Base-by-base conservation (phyloP, 92 coral and sea anemone species). In the Palythoa grandiflora region DNA sequence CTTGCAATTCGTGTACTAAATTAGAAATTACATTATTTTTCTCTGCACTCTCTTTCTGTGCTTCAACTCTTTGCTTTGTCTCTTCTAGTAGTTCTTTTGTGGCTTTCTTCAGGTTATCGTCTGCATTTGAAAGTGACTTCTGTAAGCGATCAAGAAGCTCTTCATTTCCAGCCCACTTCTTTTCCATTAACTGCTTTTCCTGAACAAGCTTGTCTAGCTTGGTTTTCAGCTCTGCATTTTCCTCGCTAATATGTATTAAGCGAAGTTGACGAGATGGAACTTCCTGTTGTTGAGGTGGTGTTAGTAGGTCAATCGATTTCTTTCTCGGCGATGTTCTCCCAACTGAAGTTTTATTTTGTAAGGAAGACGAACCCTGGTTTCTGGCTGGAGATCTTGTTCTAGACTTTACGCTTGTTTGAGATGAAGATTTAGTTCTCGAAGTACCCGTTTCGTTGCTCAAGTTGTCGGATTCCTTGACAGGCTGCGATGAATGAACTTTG, bases 151-250 rank as follows among this genome's bases (percentile, higher is more conserved):
- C 50, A 5, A 85, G 76, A 48, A 87, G 87, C 28, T 75, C 88
- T 60, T 93, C 94, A 1, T 76, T 90, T 28, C 89, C 86, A 73
- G 85, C 89, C 60, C 73, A 73, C 20, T 90, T 91, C 60, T 93
- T 88, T 59, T 93, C 98, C 83, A 90, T 65, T 5, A 90, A 65
- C 38, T 74, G 80, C 73, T 90, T 93, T 19, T 95, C 94, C 65
- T 93, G 93, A 19, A 88, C 39, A 36, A 92, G 50, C 63, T 87
- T 89, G 37, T 90, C 94, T 7, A 93, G 84, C 73, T 83, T 89
- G 3, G 92, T 92, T 75, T 89, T 91, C 0, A 95, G 83, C 54
- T 95, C 98, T 2, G 98, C 92, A 55, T 91, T 95, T 71, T 95
- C 98, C 80, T 95, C 98, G 9, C 92, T 59, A 36, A 95, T 89